phyloP scores from a whole-genome alignment of 2,888 invertebrate genomes.

The Coenonympha arcania region DNA sequence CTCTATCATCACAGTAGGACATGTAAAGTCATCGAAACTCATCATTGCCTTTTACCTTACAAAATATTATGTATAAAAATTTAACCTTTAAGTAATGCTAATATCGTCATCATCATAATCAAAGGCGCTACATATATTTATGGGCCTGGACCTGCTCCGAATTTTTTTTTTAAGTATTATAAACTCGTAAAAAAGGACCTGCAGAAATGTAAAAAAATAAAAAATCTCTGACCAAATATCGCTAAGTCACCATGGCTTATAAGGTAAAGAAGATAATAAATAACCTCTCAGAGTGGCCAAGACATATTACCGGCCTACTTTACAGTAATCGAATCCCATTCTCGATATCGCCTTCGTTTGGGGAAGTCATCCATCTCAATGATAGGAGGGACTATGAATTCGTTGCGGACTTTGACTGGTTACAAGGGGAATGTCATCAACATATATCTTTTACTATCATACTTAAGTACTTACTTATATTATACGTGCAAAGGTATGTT shows the following conservation, averaged over 20 bases:
- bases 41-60: too few species aligned
- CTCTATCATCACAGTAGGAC: too few species aligned
- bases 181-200: background rate
- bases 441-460: too few species aligned
- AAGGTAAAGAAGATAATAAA: constrained; percentile 21
- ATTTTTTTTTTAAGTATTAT: background rate
- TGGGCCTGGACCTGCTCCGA: background rate
- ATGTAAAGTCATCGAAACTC: too few species aligned
- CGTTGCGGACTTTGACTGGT: background rate
- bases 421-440: background rate
- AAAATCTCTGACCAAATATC: background rate
- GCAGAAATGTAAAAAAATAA: background rate
- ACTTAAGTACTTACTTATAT: too few species aligned
- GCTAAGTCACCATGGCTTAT: background rate
- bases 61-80: too few species aligned
- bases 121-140: too few species aligned
- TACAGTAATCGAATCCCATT: constrained; percentile 26
- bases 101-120: too few species aligned
- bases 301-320: constrained; percentile 23
- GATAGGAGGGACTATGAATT: background rate
- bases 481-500: too few species aligned
- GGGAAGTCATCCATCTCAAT: constrained; percentile 25
- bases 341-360: constrained; percentile 24
- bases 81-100: too few species aligned
- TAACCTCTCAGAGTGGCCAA: constrained; percentile 16